These are phyloP conservation scores for Lepeophtheirus salmonis DNA, from an alignment of 1,140 invertebrate genomes.

Conservation along the genomic window DNA sequence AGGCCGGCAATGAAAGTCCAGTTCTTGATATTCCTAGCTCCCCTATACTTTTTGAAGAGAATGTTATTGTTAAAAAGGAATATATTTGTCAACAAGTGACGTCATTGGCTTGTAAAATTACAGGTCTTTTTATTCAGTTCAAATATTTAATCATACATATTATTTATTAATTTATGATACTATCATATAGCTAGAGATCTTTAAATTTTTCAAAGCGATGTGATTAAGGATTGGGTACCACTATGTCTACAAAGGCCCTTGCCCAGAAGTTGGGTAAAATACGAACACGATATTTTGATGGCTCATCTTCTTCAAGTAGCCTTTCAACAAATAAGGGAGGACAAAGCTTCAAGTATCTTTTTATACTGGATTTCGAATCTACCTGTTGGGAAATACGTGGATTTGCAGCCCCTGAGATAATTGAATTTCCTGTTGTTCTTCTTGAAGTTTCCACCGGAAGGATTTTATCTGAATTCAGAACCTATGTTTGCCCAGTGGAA, in stretches of 20 bases:
- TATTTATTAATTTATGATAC: too few species aligned
- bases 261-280: neutral
- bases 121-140: too few species aligned
- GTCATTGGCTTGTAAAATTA: too few species aligned
- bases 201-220: too few species aligned
- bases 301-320: neutral
- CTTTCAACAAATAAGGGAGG: neutral
- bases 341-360: neutral
- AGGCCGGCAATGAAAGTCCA: too few species aligned
- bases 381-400: neutral
- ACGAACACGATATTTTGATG: neutral
- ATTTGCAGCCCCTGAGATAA: neutral
- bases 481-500: neutral
- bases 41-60: too few species aligned
- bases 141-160: too few species aligned
- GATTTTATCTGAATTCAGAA: neutral
- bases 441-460: neutral
- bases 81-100: too few species aligned
- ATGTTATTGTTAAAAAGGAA: too few species aligned
- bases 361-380: neutral
- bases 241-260: neutral
- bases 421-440: neutral
- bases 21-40: too few species aligned
- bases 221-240: too few species aligned
- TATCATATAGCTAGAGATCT: too few species aligned